A percentile compares a stretch with the other conserved stretches of the same genome.
Conservation (phyloP, 2,888 invertebrate species). For the Rhaphigaster nebulosa region DNA sequence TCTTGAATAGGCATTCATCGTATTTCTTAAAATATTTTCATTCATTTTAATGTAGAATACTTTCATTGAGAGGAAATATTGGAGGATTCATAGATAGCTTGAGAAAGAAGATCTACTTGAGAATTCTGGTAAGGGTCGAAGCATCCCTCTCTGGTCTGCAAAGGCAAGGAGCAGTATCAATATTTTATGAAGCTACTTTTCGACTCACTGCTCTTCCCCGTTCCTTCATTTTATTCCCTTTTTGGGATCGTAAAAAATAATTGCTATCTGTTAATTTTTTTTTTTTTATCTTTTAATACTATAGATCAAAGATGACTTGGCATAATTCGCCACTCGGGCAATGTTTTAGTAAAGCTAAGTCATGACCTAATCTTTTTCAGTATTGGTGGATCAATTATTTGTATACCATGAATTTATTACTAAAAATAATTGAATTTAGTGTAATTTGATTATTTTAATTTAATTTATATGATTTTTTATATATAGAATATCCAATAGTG, state of each 20-base stretch:
- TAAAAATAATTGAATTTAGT: too few species aligned
- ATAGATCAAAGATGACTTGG: background rate
- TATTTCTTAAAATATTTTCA: too few species aligned
- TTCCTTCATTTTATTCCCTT: background rate
- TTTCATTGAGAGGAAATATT: too few species aligned
- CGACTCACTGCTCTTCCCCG: background rate
- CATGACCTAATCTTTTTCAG: too few species aligned
- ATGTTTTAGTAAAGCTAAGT: too few species aligned
- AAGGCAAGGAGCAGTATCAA: background rate
- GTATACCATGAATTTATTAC: too few species aligned
- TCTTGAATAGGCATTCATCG: too few species aligned
- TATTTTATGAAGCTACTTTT: slow-evolving; percentile 32
- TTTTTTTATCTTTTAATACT: background rate
- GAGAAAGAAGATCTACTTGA: background rate
- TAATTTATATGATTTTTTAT: too few species aligned
- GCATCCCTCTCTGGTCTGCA: background rate
- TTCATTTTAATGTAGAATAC: too few species aligned
- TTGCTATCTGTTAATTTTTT: background rate
- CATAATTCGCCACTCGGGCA: background rate
- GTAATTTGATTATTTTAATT: too few species aligned
- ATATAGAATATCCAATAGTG: too few species aligned
- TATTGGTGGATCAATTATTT: too few species aligned
- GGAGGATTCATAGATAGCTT: background rate
- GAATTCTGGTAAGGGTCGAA: background rate
- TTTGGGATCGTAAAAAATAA: background rate